These are phyloP conservation scores for Metallyticus violacea DNA, from an alignment of 2,888 invertebrate genomes.

Conservation along the genomic window DNA sequence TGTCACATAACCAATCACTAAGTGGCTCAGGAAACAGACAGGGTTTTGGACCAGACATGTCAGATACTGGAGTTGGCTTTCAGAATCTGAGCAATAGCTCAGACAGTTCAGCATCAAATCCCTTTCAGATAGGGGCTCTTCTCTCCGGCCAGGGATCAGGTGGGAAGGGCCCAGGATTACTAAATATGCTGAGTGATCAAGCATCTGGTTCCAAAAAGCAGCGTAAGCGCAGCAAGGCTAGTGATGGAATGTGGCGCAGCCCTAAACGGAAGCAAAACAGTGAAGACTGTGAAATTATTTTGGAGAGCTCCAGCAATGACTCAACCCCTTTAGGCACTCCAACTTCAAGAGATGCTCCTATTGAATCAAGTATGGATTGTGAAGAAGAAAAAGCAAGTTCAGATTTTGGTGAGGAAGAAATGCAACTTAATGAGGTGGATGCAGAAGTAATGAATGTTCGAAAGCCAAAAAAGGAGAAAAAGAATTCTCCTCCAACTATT, in stretches of 20 bases:
- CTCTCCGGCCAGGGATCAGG: constrained; percentile 47
- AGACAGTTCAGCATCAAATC: constrained; percentile 46
- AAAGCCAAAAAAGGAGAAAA: constrained; percentile 51
- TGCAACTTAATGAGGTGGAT: constrained; percentile 54
- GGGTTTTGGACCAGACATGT: constrained; percentile 23
- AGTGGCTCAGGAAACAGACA: constrained; percentile 23
- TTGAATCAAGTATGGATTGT: constrained; percentile 20
- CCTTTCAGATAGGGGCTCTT: constrained; percentile 44
- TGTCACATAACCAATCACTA: constrained; percentile 17
- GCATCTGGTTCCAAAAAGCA: constrained; percentile 39
- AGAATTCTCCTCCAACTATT: constrained; percentile 46
- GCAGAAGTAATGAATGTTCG: constrained; percentile 54
- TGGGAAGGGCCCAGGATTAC: constrained; percentile 11
- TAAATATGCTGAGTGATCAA: constrained; percentile 21
- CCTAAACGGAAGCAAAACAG: constrained; percentile 58
- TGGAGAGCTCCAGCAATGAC: constrained; percentile 61
- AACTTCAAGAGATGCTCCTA: constrained; percentile 23
- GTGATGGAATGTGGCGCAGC: constrained; percentile 58
- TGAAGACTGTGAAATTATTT: constrained; percentile 55
- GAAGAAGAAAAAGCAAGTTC: constrained; percentile 32
- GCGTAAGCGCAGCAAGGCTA: constrained; percentile 55
- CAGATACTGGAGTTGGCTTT: constrained; percentile 38
- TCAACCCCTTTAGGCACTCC: constrained; percentile 43
- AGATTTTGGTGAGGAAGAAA: constrained; percentile 34
- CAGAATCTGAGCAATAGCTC: constrained; percentile 49